Base-by-base conservation (phyloP, 2,113 vertebrate genomes). In the Tiliqua scincoides region DNA sequence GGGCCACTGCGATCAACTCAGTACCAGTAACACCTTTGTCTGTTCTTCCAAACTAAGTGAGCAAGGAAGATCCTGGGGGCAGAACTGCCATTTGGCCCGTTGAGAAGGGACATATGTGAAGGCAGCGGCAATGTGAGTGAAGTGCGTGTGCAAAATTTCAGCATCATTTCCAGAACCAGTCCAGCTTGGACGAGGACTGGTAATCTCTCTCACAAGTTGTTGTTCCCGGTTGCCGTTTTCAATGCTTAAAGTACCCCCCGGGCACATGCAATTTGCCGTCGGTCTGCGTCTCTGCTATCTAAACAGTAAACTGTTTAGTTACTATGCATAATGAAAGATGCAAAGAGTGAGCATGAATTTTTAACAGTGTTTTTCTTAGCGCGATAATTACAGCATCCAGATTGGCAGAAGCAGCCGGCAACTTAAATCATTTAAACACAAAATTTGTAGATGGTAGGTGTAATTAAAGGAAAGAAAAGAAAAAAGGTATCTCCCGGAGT, bases 301-400 rank as follows among this genome's bases (percentile, higher is more conserved):
- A 83, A 83, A 71, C 54, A 87, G 59, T 77, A 70, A 32, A 83
- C 83, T 83, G 25, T 48, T 82, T 74, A 87, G 62, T 35, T 23
- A 14, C 54, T 35, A 61, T 62, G 74, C 61, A 87, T 83, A 87
- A 87, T 83, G 70, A 87, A 87, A 87, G 81, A 83, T 71, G 63
- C 80, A 87, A 68, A 32, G 18, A 23, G 6, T 71, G 40, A 48
- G 32, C 35, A 65, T 15, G 65, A 59, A 30, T 85, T 62, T 85
- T 85, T 37, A 0, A 88, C 87, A 85, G 30, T 79, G 30, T 87
- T 87, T 82, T 23, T 1, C 10, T 87, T 85, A 79, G 80, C 61
- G 76, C 48, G 79, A 43, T 83, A 89, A 71, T 68, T 86, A 78
- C 23, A 82, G 65, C 17, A 87, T 85, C 85, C 37, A n/a, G 75